These are phyloP conservation scores for Oxygymnocypris stewartii DNA, from an alignment of 2,113 vertebrate species.

Conservation along the genomic window DNA sequence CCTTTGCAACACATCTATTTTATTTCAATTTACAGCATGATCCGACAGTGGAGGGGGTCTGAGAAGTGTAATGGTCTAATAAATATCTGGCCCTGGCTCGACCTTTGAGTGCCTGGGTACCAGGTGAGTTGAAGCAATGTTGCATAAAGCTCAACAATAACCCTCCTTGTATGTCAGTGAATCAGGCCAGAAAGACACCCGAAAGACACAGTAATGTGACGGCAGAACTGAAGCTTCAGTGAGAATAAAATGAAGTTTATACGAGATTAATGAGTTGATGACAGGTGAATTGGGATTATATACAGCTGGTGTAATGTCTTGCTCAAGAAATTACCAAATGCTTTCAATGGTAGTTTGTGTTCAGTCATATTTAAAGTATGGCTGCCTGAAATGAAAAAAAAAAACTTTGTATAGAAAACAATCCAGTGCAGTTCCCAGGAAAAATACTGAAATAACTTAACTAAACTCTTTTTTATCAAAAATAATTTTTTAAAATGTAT, in stretches of 20 bases:
- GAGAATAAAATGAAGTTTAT: background rate
- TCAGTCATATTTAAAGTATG: constrained; percentile 9
- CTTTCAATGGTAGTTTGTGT: background rate
- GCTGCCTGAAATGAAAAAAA: background rate
- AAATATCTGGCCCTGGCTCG: constrained; percentile 35
- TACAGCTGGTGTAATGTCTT: background rate
- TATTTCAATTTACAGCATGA: constrained; percentile 50
- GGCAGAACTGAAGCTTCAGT: background rate
- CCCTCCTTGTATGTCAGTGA: constrained; percentile 18
- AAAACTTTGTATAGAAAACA: background rate
- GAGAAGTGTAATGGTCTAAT: constrained; percentile 39
- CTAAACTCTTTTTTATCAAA: background rate
- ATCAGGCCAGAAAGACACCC: constrained; percentile 12
- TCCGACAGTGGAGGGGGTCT: constrained; percentile 2
- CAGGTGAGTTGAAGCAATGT: constrained; percentile 42
- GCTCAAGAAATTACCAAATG: background rate
- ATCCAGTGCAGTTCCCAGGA: background rate
- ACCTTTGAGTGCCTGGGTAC: constrained; percentile 31
- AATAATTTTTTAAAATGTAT: background rate
- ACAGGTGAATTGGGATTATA: constrained; percentile 1
- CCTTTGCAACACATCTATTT: constrained; percentile 50
- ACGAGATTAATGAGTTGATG: constrained; percentile 3
- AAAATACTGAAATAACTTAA: background rate
- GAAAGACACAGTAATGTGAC: background rate
- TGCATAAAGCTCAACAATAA: constrained; percentile 51